phyloP scores from a whole-genome alignment of 1,140 invertebrate genomes.

The Apis laboriosa region DNA sequence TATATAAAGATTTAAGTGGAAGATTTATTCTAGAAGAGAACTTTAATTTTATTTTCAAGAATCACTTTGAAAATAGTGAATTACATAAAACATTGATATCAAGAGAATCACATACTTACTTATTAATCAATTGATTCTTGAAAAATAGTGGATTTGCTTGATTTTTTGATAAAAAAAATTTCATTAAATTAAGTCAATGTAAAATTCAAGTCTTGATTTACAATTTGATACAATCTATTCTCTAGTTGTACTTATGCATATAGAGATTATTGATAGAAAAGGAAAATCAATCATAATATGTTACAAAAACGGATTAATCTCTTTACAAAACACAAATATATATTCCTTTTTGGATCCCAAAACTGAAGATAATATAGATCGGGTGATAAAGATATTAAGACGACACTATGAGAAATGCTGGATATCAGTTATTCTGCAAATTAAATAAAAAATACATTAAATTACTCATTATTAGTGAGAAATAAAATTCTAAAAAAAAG shows the following conservation, averaged over 20 bases:
- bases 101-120: constrained; percentile 30
- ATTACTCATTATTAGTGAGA: neutral
- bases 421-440: neutral
- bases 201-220: neutral
- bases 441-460: neutral
- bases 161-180: constrained; percentile 13
- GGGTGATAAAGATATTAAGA: neutral
- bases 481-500: neutral
- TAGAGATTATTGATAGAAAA: neutral
- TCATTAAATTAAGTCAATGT: neutral
- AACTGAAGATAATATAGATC: neutral
- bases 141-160: constrained; percentile 17
- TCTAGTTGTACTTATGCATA: neutral
- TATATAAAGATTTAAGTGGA: constrained; percentile 66
- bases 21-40: constrained; percentile 72
- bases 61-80: constrained; percentile 46
- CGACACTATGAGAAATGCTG: neutral
- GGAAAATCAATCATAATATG: no score
- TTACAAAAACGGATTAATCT: constrained; percentile 8
- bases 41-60: constrained; percentile 70
- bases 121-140: constrained; percentile 56
- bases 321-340: neutral
- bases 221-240: neutral
- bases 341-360: neutral
- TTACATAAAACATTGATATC: constrained; percentile 48